Base-by-base conservation (phyloP, 53 echinoderm and acorn worm genomes). In the Temnopleurus reevesii region DNA sequence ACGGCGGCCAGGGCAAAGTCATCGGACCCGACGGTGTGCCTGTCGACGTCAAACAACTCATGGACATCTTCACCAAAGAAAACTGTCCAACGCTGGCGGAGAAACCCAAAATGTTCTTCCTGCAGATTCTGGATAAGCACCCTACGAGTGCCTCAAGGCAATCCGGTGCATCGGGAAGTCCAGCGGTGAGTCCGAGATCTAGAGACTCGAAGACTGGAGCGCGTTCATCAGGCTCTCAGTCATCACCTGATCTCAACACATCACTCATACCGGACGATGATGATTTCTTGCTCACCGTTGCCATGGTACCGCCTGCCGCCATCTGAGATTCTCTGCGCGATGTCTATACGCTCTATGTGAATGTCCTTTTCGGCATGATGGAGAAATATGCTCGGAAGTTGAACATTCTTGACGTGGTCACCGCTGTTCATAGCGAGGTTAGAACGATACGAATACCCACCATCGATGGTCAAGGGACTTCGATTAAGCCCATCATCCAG, bases 1-100 rank as follows among this genome's bases (percentile, higher is more conserved):
- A 89, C 10, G 97, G 97, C 8, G 46, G 81, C 8, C n/a, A 66
- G 1, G 92, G 94, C 41, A 89, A 59, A 29, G 58, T 77, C 17
- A 71, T 89, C n/a, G 96, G 96, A 35, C 93, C 93, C 10, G 97
- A 96, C 61, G 91, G 93, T 25, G 91, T 93, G 25, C 77, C 92
- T 6, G 97, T 96, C 38, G 90, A 93, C 15, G 86, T 96, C 85
- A 90, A 86, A 8, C 95, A 96, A 56, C 93, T 96, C 34, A 96
- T 94, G 43, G 95, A 96, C 30, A 96, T 96, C 46, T 96, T 96
- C 89, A 76, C 95, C 8, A 91, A 91, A 6, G 77, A 59, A 12
- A 96, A 96, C 83, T 96, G 95, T 38, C 97, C 97, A 12, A 93
- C 91, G 15, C 91, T 96, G 12, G 95, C 96, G 31, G 93, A 92